phyloP scores from a whole-genome alignment of 2,888 invertebrate species.

The Dryomyza anilis region DNA sequence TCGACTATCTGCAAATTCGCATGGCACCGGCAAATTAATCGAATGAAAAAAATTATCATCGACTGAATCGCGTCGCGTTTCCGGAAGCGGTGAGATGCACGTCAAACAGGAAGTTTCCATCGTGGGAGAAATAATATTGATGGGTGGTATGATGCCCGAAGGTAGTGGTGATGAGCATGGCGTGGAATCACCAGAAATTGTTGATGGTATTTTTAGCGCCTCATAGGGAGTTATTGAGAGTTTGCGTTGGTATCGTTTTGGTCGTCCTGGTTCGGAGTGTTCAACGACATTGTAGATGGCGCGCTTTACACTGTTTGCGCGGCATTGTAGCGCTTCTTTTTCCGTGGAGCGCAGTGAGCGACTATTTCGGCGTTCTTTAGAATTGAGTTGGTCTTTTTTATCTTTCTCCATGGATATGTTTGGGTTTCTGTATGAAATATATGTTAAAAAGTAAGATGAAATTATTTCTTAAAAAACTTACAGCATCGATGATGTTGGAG shows the following conservation, averaged over 20 bases:
- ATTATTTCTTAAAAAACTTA: constrained; percentile 14
- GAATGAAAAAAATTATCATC: constrained; percentile 64
- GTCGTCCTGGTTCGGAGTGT: constrained; percentile 70
- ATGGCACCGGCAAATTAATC: constrained; percentile 72
- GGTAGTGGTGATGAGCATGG: constrained; percentile 55
- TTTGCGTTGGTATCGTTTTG: constrained; percentile 63
- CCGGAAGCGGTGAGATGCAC: constrained; percentile 72
- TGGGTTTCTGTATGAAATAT: constrained; percentile 42
- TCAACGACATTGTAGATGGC: constrained; percentile 81
- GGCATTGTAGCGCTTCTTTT: constrained; percentile 66
- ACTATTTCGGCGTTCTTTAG: constrained; percentile 59
- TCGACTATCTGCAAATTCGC: constrained; percentile 82
- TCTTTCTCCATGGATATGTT: constrained; percentile 63
- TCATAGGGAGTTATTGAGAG: constrained; percentile 59
- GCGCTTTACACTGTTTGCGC: constrained; percentile 83
- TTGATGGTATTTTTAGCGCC: constrained; percentile 53
- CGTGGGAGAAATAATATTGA: constrained; percentile 60
- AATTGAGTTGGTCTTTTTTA: constrained; percentile 65
- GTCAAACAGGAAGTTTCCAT: constrained; percentile 63
- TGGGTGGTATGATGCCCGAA: constrained; percentile 54
- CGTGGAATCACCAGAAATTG: constrained; percentile 54
- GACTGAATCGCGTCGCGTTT: constrained; percentile 66
- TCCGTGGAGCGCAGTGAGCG: constrained; percentile 63
- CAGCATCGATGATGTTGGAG: constrained; percentile 30
- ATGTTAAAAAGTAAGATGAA: not conserved